A percentile compares a stretch with the other conserved stretches of the same genome.
Conservation (phyloP, 1,140 invertebrate genomes). For the Pseudomyrmex cubaensis region DNA sequence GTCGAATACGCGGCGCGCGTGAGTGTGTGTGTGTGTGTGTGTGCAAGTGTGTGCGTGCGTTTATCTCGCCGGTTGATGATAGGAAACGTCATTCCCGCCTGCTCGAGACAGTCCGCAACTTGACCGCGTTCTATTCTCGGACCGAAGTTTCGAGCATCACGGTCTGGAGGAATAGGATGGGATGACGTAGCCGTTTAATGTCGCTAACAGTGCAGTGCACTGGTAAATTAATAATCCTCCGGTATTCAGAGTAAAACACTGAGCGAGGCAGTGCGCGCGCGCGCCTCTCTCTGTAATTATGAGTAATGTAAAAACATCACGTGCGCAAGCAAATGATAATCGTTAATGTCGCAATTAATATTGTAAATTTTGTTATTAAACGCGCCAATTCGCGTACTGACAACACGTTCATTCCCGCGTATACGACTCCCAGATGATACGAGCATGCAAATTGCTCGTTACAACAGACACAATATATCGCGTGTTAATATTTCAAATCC, state of each 20-base stretch:
- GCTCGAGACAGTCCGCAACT: background rate
- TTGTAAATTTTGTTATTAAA: constrained; percentile 53
- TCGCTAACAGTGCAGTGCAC: constrained; percentile 2
- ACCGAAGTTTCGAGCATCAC: background rate
- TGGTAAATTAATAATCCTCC: constrained; percentile 24
- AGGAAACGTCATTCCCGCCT: background rate
- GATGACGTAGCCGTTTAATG: background rate
- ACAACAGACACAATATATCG: constrained; percentile 10
- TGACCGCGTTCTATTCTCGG: background rate
- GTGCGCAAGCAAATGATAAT: background rate
- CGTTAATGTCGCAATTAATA: constrained; percentile 42
- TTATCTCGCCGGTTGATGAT: background rate
- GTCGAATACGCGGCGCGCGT: background rate
- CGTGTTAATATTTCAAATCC: constrained; percentile 9
- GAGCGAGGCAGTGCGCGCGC: background rate
- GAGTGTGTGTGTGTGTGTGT: background rate
- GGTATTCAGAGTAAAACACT: background rate
- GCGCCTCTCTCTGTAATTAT: constrained; percentile 1
- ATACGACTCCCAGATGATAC: constrained; percentile 24
- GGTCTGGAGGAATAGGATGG: constrained; percentile 12
- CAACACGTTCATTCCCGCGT: constrained; percentile 10
- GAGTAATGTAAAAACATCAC: constrained; percentile 41
- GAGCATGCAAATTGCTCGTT: constrained; percentile 41
- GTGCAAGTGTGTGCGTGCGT: background rate
- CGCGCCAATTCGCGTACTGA: constrained; percentile 8